Evolutionary conservation across 1,140 invertebrate species (phyloP).

Genomic region (Pissodes strobi): DNA sequence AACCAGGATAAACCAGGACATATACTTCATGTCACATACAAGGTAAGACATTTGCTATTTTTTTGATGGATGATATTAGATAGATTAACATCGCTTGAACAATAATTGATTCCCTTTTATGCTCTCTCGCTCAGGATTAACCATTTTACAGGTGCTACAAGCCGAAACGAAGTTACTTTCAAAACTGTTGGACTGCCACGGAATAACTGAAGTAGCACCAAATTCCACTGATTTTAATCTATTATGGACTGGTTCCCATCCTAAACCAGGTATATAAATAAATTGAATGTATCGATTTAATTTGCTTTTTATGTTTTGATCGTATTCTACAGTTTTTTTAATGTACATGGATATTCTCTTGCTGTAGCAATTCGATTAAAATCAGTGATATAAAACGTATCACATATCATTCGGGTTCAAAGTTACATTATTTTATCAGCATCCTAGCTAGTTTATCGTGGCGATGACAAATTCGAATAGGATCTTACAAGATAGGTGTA

Average conservation of each 20-base stretch:
- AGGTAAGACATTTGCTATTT: conserved; percentile 58
- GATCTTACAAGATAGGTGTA: too few species aligned
- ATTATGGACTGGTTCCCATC: conserved; percentile 88
- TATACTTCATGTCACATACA: conserved; percentile 77
- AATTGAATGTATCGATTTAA: too few species aligned
- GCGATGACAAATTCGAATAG: too few species aligned
- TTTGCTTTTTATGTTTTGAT: too few species aligned
- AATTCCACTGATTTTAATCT: conserved; percentile 81
- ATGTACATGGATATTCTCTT: too few species aligned
- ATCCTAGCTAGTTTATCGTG: too few species aligned
- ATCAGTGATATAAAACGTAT: too few species aligned
- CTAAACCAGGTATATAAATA: conserved; percentile 80
- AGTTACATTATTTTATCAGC: too few species aligned
- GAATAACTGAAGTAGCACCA: conserved; percentile 66
- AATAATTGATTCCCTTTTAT: not conserved
- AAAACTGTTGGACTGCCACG: conserved; percentile 74
- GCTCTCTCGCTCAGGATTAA: not conserved
- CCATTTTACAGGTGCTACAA: conserved; percentile 60
- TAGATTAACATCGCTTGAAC: not conserved
- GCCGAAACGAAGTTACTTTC: conserved; percentile 78
- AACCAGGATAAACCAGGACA: conserved; percentile 66
- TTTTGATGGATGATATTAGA: not conserved
- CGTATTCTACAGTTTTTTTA: too few species aligned
- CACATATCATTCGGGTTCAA: too few species aligned
- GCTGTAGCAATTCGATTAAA: too few species aligned